phyloP scores from a whole-genome alignment of 2,888 invertebrate genomes.

The Diploptera punctata region DNA sequence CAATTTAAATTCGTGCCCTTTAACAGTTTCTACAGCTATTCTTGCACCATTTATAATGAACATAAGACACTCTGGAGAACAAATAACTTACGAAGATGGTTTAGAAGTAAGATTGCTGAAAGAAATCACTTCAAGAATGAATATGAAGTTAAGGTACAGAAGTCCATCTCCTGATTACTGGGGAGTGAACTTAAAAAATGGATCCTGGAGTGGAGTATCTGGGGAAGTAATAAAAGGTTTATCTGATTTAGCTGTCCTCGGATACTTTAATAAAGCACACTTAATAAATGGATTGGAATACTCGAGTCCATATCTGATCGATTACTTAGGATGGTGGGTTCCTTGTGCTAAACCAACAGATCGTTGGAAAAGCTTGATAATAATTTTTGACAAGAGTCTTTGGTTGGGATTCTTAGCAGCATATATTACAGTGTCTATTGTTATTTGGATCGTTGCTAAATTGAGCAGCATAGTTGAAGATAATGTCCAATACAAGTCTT shows the following conservation, averaged over 20 bases:
- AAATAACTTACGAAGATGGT: background rate
- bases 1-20: background rate
- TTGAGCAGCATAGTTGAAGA: no score
- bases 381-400: background rate
- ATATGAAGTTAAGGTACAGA: background rate
- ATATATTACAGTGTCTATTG: background rate
- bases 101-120: background rate
- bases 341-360: background rate
- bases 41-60: background rate
- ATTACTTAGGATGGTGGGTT: background rate
- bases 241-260: background rate
- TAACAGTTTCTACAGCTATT: background rate
- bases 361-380: background rate
- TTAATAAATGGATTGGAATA: background rate
- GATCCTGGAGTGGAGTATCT: background rate
- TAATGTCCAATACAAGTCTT: background rate
- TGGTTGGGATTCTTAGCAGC: background rate
- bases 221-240: background rate
- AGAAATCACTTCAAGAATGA: background rate
- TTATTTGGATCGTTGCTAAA: background rate
- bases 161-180: background rate
- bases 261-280: background rate
- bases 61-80: background rate
- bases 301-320: background rate
- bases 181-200: background rate